Evolutionary conservation across 2,797 vertebrate genomes (phyloP).

Genomic region (Poliocrania exsul): DNA sequence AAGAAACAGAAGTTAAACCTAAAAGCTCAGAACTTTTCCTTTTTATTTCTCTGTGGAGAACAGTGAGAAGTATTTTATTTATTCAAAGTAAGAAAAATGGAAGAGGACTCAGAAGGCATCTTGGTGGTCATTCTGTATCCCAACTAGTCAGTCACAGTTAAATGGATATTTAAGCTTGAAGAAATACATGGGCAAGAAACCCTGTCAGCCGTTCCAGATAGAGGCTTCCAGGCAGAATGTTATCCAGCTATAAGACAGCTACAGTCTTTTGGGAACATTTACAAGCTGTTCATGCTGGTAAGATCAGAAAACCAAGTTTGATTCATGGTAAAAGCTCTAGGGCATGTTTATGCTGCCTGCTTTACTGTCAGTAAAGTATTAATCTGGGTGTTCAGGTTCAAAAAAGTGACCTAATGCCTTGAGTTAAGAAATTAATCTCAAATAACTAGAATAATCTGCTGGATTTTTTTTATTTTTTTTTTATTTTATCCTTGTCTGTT

Average conservation of each 20-base stretch:
- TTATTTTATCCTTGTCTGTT: neutral
- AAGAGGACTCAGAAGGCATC: neutral
- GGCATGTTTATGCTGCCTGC: constrained; percentile 45
- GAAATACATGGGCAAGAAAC: constrained; percentile 28
- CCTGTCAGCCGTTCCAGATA: constrained; percentile 3
- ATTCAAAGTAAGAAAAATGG: neutral
- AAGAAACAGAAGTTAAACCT: neutral
- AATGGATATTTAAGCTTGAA: constrained; percentile 46
- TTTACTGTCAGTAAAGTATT: constrained; percentile 48
- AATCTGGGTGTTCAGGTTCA: constrained; percentile 19
- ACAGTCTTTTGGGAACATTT: constrained; percentile 61
- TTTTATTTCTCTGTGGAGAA: neutral
- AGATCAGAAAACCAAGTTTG: constrained; percentile 55
- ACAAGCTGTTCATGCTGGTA: constrained; percentile 63
- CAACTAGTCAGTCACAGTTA: constrained; percentile 18
- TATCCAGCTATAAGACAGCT: constrained; percentile 45
- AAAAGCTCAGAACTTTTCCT: neutral
- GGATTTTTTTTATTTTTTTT: neutral
- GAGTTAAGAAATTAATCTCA: constrained; percentile 30
- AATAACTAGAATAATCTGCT: neutral
- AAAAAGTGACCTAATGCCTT: neutral
- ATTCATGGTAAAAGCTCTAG: constrained; percentile 55
- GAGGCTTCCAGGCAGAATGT: constrained; percentile 35
- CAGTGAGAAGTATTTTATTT: neutral
- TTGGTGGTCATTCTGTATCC: neutral